phyloP scores from a whole-genome alignment of 1,140 invertebrate genomes.

The Drosophila sulfurigaster region DNA sequence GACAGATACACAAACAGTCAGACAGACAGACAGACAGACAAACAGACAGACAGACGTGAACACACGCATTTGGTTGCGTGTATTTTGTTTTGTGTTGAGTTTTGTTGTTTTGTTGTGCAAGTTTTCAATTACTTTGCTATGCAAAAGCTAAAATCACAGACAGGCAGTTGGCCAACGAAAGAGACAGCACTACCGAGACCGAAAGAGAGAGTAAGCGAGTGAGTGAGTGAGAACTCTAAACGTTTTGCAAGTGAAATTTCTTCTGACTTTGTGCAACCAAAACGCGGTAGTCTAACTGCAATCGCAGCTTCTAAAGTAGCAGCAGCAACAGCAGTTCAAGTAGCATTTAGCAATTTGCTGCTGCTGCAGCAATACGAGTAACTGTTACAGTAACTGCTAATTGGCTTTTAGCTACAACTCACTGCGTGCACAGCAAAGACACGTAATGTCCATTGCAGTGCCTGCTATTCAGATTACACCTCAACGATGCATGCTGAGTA shows the following conservation, averaged over 20 bases:
- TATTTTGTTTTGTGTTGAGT: not conserved
- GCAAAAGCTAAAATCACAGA: conserved; percentile 51
- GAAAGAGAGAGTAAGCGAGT: not conserved
- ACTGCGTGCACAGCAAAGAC: not conserved
- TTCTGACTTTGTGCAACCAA: too few species aligned
- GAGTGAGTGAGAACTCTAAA: not conserved
- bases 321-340: conserved; percentile 38
- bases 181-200: not conserved
- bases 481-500: not conserved
- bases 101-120: conserved; percentile 52
- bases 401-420: conserved; percentile 48
- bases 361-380: conserved; percentile 19
- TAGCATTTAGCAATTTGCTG: too few species aligned
- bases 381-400: conserved; percentile 69
- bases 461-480: not conserved
- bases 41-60: not conserved
- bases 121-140: conserved; percentile 66
- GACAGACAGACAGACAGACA: conserved; percentile 3
- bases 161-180: not conserved
- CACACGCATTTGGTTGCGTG: not conserved
- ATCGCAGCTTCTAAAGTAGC: not conserved
- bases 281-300: not conserved
- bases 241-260: not conserved
- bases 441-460: not conserved
- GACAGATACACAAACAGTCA: conserved; percentile 22